phyloP scores from a whole-genome alignment of 2,797 vertebrate genomes.

The Sardinella longiceps region DNA sequence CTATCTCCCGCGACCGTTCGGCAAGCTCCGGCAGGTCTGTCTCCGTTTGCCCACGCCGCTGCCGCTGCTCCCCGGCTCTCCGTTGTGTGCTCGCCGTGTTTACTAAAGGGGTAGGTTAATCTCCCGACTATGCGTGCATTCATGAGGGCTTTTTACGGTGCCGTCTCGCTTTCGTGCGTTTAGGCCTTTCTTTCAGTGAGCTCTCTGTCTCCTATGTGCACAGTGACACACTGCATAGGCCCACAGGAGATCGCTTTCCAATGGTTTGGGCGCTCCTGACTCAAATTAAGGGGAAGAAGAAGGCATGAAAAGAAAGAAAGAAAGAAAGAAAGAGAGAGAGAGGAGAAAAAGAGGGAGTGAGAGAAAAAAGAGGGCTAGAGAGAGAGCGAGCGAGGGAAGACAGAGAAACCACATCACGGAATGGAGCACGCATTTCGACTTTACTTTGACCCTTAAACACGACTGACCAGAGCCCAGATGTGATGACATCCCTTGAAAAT shows the following conservation, averaged over 20 bases:
- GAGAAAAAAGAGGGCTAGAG: not conserved
- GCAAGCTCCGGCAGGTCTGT: slow-evolving; percentile 73
- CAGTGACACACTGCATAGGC: not conserved
- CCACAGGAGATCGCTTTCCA: not conserved
- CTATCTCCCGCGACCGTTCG: slow-evolving; percentile 61
- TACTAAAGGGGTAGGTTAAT: slow-evolving; percentile 49
- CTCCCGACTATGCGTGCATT: slow-evolving; percentile 48
- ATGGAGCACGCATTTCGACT: slow-evolving; percentile 17
- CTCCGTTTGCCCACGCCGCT: slow-evolving; percentile 42
- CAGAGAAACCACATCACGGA: slow-evolving; percentile 16
- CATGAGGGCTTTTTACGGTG: slow-evolving; percentile 8
- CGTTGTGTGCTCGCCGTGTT: slow-evolving; percentile 31
- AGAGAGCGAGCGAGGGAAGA: not conserved
- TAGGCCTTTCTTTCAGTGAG: not conserved
- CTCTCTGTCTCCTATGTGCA: not conserved
- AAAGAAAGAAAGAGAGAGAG: not conserved
- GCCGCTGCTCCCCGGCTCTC: slow-evolving; percentile 28
- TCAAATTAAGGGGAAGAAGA: not conserved
- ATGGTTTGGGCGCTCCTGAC: slow-evolving; percentile 19
- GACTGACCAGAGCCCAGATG: slow-evolving; percentile 30
- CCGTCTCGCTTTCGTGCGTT: not conserved
- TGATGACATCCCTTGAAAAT: slow-evolving; percentile 37
- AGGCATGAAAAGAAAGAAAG: not conserved
- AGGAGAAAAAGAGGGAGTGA: not conserved
- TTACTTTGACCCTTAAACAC: slow-evolving; percentile 19